phyloP scores from a whole-genome alignment of 2,113 vertebrate species.

The Ahaetulla prasina region DNA sequence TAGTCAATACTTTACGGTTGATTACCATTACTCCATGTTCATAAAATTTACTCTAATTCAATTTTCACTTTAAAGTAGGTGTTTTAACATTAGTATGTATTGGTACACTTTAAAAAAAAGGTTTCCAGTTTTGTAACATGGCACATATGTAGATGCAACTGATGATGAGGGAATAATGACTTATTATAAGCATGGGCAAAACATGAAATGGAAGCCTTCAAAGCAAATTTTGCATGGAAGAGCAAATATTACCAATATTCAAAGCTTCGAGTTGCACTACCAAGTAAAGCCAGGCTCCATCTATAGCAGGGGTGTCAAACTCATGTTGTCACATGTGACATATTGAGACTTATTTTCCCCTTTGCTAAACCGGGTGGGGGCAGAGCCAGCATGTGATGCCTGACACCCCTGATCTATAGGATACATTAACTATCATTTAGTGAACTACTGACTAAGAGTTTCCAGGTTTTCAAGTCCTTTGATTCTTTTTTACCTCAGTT shows the following conservation, averaged over 20 bases:
- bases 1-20: neutral
- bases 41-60: neutral
- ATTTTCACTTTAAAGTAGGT: neutral
- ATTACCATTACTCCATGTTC: neutral
- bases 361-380: no score
- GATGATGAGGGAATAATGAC: neutral
- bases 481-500: neutral
- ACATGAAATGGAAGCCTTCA: neutral
- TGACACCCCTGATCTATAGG: neutral
- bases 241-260: neutral
- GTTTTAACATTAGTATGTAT: neutral
- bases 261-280: neutral
- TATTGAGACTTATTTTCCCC: no score
- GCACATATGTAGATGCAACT: neutral
- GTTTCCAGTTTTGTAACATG: neutral
- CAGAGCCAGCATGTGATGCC: no score
- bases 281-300: neutral
- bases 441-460: neutral
- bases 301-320: no score
- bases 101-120: neutral
- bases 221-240: neutral
- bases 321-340: no score
- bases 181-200: neutral
- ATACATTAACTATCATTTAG: neutral
- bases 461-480: neutral